phyloP scores from a whole-genome alignment of 53 echinoderm and acorn worm species.

The Luidia sarsii region DNA sequence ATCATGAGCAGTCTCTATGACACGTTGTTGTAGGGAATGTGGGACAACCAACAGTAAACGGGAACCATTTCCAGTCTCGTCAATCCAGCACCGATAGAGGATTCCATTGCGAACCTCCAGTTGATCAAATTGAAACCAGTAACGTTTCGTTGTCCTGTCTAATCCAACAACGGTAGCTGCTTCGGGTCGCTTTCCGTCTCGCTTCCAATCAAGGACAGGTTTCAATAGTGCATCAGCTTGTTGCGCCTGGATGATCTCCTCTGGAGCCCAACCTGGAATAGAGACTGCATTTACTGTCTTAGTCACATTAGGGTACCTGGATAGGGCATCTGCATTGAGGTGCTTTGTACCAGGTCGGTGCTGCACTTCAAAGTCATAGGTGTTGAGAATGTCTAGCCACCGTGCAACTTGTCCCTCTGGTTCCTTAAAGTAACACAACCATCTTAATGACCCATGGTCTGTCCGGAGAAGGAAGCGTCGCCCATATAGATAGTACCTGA shows the following conservation, averaged over 20 bases:
- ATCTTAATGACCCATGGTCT: constrained; percentile 5
- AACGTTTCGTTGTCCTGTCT: background rate
- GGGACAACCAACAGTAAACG: constrained; percentile 40
- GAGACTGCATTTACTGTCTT: background rate
- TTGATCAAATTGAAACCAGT: constrained; percentile 59
- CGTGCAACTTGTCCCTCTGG: constrained; percentile 1
- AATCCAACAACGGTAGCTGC: background rate
- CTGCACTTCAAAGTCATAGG: constrained; percentile 3
- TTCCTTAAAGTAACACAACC: constrained; percentile 2
- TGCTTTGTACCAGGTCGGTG: constrained; percentile 20
- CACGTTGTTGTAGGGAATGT: background rate
- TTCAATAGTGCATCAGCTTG: background rate
- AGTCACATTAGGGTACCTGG: background rate
- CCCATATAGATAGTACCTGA: constrained; percentile 19
- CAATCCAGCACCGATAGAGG: constrained; percentile 35
- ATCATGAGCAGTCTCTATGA: constrained; percentile 54
- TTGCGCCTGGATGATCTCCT: constrained; percentile 24
- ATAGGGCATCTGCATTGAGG: constrained; percentile 18
- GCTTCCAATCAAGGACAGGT: constrained; percentile 37
- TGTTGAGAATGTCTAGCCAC: background rate
- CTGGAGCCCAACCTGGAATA: background rate
- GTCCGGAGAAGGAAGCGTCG: background rate
- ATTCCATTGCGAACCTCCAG: constrained; percentile 12
- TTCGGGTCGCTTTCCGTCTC: background rate
- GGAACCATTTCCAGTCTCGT: background rate